Base-by-base conservation (phyloP, 2,113 vertebrate species). In the Artemisiospiza belli region DNA sequence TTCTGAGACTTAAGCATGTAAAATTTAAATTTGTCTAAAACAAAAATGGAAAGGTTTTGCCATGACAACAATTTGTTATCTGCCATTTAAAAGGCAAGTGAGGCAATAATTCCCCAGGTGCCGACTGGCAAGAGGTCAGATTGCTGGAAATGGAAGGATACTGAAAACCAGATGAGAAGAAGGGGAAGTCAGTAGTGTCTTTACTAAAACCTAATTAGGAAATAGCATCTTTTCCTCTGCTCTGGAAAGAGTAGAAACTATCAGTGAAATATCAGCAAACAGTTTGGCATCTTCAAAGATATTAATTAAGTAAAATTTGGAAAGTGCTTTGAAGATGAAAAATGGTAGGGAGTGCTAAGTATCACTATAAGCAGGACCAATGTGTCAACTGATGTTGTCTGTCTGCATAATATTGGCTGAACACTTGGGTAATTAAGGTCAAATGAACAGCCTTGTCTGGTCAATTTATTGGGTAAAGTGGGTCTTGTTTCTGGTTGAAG, bases 271-370 rank as follows among this genome's bases (percentile, higher is more conserved):
- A 97, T 97, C 93, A 95, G 79, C 96, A 96, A 95, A 97, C 96
- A 95, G 92, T 96, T 91, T 92, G 93, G 84, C 82, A 90, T 97
- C 95, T 97, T 96, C 93, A 95, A 94, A 96, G 95, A 95, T 95
- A 96, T 96, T 90, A 97, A 96, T 97, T 97, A 97, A 94, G 79
- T 96, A 92, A 97, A 97, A 97, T 96, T 95, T 97, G 84, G 94
- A 97, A 97, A 97, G 95, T 97, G 95, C 96, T 97, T 97, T 97
- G 96, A 97, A 97, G 96, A 97, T 94, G 90, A 97, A 92, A 95
- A 95, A 96, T 94, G 74, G 81, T 51, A 78, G 88, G 70, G 93
- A 96, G 95, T 97, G 95, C 94, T 96, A 92, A 96, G 94, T 94
- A 96, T 95, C 93, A 95, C 95, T 93, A 74, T 95, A 93, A 97